Evolutionary conservation across 2,888 invertebrate species (phyloP), one percentile per base, ranked within the genome.

Genomic region (Xestia c-nigrum): DNA sequence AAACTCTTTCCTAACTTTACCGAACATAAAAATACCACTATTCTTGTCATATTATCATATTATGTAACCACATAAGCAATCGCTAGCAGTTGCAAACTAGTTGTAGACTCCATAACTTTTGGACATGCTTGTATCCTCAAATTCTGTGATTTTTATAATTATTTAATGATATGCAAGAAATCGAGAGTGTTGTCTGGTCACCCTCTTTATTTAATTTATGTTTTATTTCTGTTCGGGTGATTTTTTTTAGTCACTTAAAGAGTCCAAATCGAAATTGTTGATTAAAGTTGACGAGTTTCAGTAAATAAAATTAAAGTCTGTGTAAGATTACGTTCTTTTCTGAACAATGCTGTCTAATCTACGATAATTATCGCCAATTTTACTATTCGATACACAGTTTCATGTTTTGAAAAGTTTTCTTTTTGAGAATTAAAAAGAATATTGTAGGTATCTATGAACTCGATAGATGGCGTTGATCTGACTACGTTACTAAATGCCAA

Each of bases 71-170:
- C 21, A 9, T 9, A 52, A 59, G 50, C 59, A 85, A 76, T 82
- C 67, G 38, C 16, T 67, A 70, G 68, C 66, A 77, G 77, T 76
- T 43, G 72, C 69, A 52, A 59, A 57, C 21, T 66, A 52, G 59
- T 73, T 66, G 64, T 85, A 72, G 72, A 81, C 72, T 80, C 74
- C 75, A 73, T 63, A 70, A 68, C 38, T 65, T 78, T 88, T 85
- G 87, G 88, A 89, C 86, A 87, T 81, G 76, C 74, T 85, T 80
- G 83, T 89, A 90, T 91, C 90, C 91, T 90, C 79, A 88, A 90
- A 88, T 89, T 89, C 93, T 94, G 94, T 93, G 94, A 94, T 94
- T 88, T 92, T 76, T 83, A 72, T 87, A 74, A 89, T 86, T 85
- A 83, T 81, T 85, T 84, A 83, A 85, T 81, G 82, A 80, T 86